Base-by-base conservation (phyloP, 1,140 invertebrate species). In the Drosophila repleta region DNA sequence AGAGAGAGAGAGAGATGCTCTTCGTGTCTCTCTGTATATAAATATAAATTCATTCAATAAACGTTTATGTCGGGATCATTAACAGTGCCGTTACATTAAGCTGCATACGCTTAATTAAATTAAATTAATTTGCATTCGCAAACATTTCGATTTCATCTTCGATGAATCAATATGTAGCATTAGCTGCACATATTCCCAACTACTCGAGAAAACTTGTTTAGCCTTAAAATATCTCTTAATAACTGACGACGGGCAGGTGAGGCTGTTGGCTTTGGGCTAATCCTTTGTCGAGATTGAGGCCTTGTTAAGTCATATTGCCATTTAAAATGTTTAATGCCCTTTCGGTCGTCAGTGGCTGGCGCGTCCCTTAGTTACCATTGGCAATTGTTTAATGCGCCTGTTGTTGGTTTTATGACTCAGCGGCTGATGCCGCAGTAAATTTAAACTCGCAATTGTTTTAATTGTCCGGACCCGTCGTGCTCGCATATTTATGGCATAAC, bases 401-500 rank as follows among this genome's bases (percentile, higher is more conserved):
- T 85, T 78, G 70, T 87, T 81, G 74, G 78, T 85, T 85, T 85
- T 85, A 85, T 82, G 81, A 85, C 70, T 85, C 78, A 85, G 49
- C 78, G 56, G 77, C 82, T 73, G 81, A 78, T 84, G 60, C 78
- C 76, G 81, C 79, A 78, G 81, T 87, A 85, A 85, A 87, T 85
- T 85, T 85, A 72, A 85, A 82, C 74, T 82, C 82, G 83, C 81
- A 85, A 85, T 85, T 85, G 81, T 85, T 85, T 85, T 85, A 85
- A 85, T 85, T 85, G 81, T 68, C 52, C 74, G 58, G 67, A 63
- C 82, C 74, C 71, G 81, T 87, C 81, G 82, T 87, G 81, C 68
- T 87, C 81, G 66, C 78, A 85, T 85, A 85, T 85, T 85, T 85
- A 85, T 85, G 81, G 81, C 74, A 87, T 85, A 85, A 85, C 81